Evolutionary conservation across 2,113 vertebrate genomes (phyloP).

Genomic region (Gorsachius goisagi): DNA sequence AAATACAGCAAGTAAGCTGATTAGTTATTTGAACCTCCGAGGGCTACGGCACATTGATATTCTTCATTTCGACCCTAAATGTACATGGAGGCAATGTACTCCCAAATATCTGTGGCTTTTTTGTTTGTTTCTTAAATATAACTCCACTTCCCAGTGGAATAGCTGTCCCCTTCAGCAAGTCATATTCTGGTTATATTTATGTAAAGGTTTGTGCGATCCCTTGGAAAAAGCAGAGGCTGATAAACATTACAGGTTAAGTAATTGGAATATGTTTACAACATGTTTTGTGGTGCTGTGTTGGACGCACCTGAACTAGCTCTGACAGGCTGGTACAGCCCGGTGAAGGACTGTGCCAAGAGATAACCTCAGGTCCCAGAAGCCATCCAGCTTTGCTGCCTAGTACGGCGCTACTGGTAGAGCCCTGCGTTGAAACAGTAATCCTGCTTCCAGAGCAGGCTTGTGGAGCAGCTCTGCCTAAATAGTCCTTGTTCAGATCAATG

Average conservation of each 20-base stretch:
- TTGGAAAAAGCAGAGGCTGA: neutral
- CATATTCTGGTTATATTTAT: neutral
- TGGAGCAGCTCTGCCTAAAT: neutral
- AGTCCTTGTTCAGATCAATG: neutral
- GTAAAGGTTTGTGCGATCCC: neutral
- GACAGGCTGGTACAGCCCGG: neutral
- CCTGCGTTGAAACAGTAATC: neutral
- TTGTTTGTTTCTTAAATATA: neutral
- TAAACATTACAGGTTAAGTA: neutral
- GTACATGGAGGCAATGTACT: neutral
- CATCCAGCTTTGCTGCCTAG: neutral
- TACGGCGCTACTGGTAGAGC: neutral
- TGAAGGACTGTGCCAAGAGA: neutral
- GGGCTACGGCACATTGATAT: neutral
- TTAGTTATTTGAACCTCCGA: neutral
- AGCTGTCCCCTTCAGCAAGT: neutral
- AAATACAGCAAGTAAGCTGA: neutral
- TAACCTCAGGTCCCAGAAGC: neutral
- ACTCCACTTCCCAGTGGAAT: neutral
- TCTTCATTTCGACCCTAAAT: neutral
- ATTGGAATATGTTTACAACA: neutral
- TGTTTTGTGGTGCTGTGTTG: neutral
- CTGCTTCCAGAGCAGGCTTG: neutral
- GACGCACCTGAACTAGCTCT: neutral
- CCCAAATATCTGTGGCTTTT: neutral